Conservation (phyloP, 2,113 vertebrate species). For the Tachysurus fulvidraco region DNA sequence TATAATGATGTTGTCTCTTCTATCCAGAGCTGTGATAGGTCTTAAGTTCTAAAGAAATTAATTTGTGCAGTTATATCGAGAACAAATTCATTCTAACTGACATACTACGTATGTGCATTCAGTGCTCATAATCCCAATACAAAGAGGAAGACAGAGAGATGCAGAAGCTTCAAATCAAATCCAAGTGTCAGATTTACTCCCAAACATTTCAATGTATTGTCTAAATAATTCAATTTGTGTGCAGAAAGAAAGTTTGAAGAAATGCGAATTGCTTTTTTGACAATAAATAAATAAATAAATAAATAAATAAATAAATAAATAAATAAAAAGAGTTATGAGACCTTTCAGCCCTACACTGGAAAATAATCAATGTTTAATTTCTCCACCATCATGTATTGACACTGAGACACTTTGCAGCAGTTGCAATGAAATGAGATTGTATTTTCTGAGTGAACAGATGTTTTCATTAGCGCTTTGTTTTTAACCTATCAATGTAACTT, state of each 20-base stretch:
- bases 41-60: slow-evolving; percentile 18
- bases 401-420: slow-evolving; percentile 14
- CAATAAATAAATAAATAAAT: not conserved
- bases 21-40: slow-evolving; percentile 14
- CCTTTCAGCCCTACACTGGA: slow-evolving; percentile 20
- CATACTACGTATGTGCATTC: not conserved
- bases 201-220: slow-evolving; percentile 25
- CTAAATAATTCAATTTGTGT: slow-evolving; percentile 28
- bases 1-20: slow-evolving; percentile 15
- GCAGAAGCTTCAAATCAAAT: not conserved
- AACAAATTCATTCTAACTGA: slow-evolving; percentile 8
- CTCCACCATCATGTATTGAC: slow-evolving; percentile 22
- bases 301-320: not conserved
- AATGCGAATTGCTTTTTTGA: slow-evolving; percentile 27
- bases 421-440: slow-evolving; percentile 23
- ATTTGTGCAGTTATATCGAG: slow-evolving; percentile 34
- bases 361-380: slow-evolving; percentile 41
- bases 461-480: slow-evolving; percentile 32
- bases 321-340: not conserved
- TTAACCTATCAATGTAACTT: not conserved
- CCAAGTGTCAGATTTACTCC: slow-evolving; percentile 19
- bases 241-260: slow-evolving; percentile 24
- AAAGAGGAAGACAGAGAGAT: not conserved
- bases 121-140: not conserved
- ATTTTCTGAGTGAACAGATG: slow-evolving; percentile 29